Base-by-base conservation (phyloP, 2,888 invertebrate species). In the Antheraea assamensis region DNA sequence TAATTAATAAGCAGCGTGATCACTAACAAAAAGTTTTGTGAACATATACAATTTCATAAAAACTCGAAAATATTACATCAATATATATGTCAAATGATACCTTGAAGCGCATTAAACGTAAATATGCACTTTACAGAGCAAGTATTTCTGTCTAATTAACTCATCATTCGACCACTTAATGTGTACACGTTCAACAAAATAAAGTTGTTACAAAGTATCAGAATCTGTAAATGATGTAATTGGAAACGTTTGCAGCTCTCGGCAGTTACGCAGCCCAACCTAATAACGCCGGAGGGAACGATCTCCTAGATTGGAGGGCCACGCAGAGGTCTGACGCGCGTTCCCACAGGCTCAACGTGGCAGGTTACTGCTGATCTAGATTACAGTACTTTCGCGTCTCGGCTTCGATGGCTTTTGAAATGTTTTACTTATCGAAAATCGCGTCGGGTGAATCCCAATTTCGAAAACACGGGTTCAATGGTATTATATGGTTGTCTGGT, bases 281-380 rank as follows among this genome's bases (percentile, higher is more conserved):
- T 71, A 64, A 72, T 58, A 72, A 74, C 75, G 78, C 79, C 78
- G 66, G 75, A 76, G 78, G 81, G 83, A 75, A 76, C 81, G 74
- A 82, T 84, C 76, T 78, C 77, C 79, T 78, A 82, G 82, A 85
- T 85, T 84, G 83, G 82, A 83, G 80, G 71, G 73, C 73, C 31
- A 58, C 71, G 64, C 24, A 35, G 49, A 35, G 74, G 66, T 24
- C 74, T 49, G 49, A 47, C 64, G 17, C 17, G 66, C 76, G 76
- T 71, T 71, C 76, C 73, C 72, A 76, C 75, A 74, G 74, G 72
- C 64, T 73, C n/a, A 70, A 49, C 49, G 55, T 72, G 49, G 74
- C 76, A 49, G 74, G 76, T 76, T 76, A 78, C 78, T 78, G 61
- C 75, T 73, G 70, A 68, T 75, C 77, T 74, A 77, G 70, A 80